phyloP scores from a whole-genome alignment of 2,888 invertebrate species.

The Furcula furcula region DNA sequence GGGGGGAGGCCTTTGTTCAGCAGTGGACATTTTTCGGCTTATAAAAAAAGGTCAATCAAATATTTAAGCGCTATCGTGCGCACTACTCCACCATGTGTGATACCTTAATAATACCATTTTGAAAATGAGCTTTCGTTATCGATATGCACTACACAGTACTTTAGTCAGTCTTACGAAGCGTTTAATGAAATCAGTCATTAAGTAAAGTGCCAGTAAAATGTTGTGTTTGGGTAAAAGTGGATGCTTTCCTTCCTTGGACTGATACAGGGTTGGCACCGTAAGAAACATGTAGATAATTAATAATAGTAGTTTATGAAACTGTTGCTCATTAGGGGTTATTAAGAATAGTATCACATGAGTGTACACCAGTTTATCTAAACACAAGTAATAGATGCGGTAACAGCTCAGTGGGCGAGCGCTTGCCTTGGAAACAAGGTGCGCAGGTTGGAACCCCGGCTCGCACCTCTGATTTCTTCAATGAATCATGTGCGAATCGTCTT shows the following conservation, averaged over 20 bases:
- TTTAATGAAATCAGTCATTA: constrained; percentile 76
- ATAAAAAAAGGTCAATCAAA: no score
- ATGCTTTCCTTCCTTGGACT: constrained; percentile 15
- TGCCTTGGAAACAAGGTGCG: no score
- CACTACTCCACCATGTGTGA: constrained; percentile 14
- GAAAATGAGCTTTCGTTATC: constrained; percentile 55
- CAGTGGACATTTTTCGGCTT: no score
- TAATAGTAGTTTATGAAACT: background rate
- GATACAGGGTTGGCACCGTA: constrained; percentile 25
- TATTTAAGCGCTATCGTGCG: constrained; percentile 9
- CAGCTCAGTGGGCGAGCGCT: no score
- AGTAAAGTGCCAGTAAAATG: constrained; percentile 59
- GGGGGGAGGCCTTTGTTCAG: no score
- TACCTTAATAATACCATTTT: constrained; percentile 50
- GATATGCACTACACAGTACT: constrained; percentile 42
- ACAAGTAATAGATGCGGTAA: no score
- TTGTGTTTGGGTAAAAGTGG: constrained; percentile 46
- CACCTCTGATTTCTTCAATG: no score
- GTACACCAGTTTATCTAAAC: no score
- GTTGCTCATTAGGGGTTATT: no score
- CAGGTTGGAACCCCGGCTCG: no score
- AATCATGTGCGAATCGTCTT: no score
- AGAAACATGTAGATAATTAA: constrained; percentile 6
- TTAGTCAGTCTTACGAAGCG: constrained; percentile 45
- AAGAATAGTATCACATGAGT: no score